Base-by-base conservation (phyloP, 2,113 vertebrate genomes). In the Lampris megalopsis region DNA sequence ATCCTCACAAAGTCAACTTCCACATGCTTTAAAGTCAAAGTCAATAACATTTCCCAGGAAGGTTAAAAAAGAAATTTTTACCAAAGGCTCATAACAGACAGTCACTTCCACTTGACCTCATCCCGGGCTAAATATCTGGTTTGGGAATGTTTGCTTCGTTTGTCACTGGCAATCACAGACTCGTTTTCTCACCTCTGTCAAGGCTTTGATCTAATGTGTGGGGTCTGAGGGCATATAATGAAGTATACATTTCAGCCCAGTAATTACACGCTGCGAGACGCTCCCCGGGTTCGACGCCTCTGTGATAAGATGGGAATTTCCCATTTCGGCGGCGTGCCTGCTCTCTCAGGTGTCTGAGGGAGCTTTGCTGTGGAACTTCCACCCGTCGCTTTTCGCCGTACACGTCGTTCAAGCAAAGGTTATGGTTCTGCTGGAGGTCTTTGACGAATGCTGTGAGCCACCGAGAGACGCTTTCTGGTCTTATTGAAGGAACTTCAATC, bases 251-350 rank as follows among this genome's bases (percentile, higher is more conserved):
- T 82, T 74, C 75, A 76, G 64, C 68, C 70, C 50, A 3, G 61
- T 89, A 90, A 92, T 91, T 88, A 89, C 87, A 88, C 61, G 69
- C 63, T 54, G 5, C 6, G 49, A 56, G 40, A 61, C 67, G 52
- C 67, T 83, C 71, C 79, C 45, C 71, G 71, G 58, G 81, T 6
- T 60, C 45, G 7, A 53, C 67, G 77, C 62, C 86, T 66, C 42
- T 83, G 68, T 77, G 68, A 77, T 54, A n/a, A 63, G 40, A 57
- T 10, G 83, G 92, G 91, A 91, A 82, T 90, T 91, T 86, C 92
- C 91, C 89, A 64, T 75, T 67, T 43, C 68, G 37, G 13, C 2
- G 7, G 50, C 24, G 38, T 10, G 73, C 38, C 70, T 79, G 76
- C 78, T 79, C 63, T 81, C 81, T 86, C 85, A 92, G 87, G 84